phyloP scores from a whole-genome alignment of 2,888 invertebrate genomes.

The Resseliella maxima region DNA sequence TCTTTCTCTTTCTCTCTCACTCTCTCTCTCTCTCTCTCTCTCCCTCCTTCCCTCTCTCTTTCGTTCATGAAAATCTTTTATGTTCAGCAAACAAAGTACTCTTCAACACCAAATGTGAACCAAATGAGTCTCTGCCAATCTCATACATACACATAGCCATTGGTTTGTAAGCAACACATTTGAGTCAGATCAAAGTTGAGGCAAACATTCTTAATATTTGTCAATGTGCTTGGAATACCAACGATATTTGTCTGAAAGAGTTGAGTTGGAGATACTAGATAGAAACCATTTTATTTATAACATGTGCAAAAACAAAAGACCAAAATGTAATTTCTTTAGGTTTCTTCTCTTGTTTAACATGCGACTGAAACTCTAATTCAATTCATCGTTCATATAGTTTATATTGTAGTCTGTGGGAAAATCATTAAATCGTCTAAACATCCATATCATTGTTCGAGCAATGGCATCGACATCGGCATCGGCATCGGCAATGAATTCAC shows the following conservation, averaged over 20 bases:
- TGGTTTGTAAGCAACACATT: background rate
- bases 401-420: slow-evolving; percentile 20
- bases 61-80: background rate
- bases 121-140: background rate
- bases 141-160: background rate
- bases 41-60: no score
- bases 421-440: slow-evolving; percentile 36
- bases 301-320: slow-evolving; percentile 2
- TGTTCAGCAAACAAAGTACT: background rate
- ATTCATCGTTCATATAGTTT: slow-evolving; percentile 9
- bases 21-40: no score
- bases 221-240: background rate
- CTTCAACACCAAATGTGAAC: background rate
- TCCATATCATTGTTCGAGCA: slow-evolving; percentile 8
- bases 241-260: background rate
- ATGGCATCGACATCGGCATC: background rate
- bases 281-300: background rate
- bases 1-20: no score
- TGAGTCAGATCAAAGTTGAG: slow-evolving; percentile 1
- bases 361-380: background rate
- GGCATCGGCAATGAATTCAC: slow-evolving; percentile 8
- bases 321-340: background rate
- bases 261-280: background rate
- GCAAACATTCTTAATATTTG: slow-evolving; percentile 31
- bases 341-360: background rate